phyloP scores from a whole-genome alignment of 2,797 vertebrate species.

The Sphenopsis melanotis region DNA sequence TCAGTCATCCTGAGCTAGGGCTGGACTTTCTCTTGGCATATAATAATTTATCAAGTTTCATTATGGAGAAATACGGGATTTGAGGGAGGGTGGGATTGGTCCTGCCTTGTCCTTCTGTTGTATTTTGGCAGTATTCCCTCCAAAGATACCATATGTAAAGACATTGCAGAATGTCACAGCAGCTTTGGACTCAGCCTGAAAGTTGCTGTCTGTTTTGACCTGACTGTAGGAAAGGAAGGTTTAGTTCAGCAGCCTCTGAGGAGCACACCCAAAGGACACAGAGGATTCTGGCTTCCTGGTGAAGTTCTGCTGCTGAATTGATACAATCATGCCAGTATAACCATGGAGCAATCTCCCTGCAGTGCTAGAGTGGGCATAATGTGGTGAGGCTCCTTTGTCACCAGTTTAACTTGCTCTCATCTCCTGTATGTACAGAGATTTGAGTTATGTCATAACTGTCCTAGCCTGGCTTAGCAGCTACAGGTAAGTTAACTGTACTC shows the following conservation, averaged over 20 bases:
- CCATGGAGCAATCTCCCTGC: not conserved
- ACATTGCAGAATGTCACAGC: not conserved
- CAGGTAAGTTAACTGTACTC: not conserved
- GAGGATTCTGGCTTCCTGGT: not conserved
- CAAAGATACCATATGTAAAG: not conserved
- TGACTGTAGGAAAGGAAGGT: not conserved
- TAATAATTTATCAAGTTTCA: not conserved
- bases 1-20: not conserved
- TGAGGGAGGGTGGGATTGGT: not conserved
- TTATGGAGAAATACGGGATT: not conserved
- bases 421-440: not conserved
- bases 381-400: not conserved
- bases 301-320: not conserved
- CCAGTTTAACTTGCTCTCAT: not conserved
- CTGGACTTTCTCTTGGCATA: not conserved
- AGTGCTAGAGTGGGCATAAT: not conserved
- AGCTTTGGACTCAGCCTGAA: not conserved
- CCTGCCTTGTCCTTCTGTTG: not conserved
- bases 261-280: not conserved
- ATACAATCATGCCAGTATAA: not conserved
- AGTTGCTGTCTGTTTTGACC: not conserved
- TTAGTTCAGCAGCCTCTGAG: not conserved
- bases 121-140: not conserved
- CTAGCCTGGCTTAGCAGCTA: not conserved
- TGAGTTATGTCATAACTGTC: not conserved